Base-by-base conservation (phyloP, 2,113 vertebrate genomes). In the Vimba vimba region DNA sequence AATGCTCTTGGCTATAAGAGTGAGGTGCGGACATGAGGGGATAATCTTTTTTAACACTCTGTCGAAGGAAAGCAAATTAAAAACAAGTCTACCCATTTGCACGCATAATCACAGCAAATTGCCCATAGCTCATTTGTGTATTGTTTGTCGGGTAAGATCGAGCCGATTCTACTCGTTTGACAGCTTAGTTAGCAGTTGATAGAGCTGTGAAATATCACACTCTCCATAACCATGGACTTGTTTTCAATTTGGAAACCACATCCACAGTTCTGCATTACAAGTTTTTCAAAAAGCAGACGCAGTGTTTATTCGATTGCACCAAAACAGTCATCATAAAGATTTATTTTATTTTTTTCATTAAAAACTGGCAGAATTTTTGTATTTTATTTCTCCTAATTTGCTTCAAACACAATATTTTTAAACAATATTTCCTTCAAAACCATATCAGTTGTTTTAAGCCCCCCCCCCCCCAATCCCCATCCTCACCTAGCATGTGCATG, bases 141-240 rank as follows among this genome's bases (percentile, higher is more conserved):
- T 94, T 92, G 92, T 95, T 94, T 93, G 88, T 60, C 4, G 85
- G 45, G 55, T n/a, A 92, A 57, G 91, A 92, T 43, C 82, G 85
- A 87, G 86, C 79, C 83, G 92, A 93, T 90, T 93, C 93, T 94
- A 91, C 87, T 89, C 89, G 2, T 93, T 93, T 94, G 94, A 95
- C 94, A 95, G 93, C 92, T 95, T 94, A 93, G 94, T 95, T 95
- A 94, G 93, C 93, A 88, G 92, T 92, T 89, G 91, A 90, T 88
- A 86, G 91, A 94, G 89, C 91, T 94, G 93, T 91, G 94, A 94
- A 95, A 94, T 91, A 91, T 95, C 92, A 93, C 94, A 95, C 93
- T 90, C 92, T 87, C 80, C 77, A 55, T 77, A 83, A 80, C 80
- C 85, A 79, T 82, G 78, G 77, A 85, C 85, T 83, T 91, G 83